Evolutionary conservation across 2,113 vertebrate species (phyloP), one percentile per base, ranked within the genome.

Genomic region (Chiloscyllium plagiosum): DNA sequence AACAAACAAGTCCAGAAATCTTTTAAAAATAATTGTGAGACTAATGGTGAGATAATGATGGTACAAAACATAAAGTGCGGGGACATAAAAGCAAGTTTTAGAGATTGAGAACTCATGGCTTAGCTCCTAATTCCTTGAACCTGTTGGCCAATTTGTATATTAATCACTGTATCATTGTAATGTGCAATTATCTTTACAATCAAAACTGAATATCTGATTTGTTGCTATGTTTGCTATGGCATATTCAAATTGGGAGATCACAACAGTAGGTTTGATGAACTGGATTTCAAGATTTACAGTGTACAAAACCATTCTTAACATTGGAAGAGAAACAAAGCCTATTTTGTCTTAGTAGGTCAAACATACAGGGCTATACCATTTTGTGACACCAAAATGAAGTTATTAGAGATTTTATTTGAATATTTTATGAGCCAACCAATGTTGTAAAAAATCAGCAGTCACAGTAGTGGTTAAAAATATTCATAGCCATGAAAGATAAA

Each of bases 281-380:
- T 33, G n/a, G 61, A 19, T 83, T 37, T 3, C n/a, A 37, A 83
- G n/a, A 20, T 83, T 83, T 42, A 83, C 15, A 19, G 78, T 83
- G 13, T 37, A 19, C n/a, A 83, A 42, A 13, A 42, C 33, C n/a
- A 83, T 3, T 7, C 61, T 92, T 29, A 29, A 15, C 29, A 66
- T 7, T 37, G 29, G 56, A 10, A 17, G 17, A 66, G 65, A 92
- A n/a, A 37, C 13, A 4, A 61, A 61, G 52, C 52, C 33, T 65
- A 90, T 66, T 37, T n/a, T n/a, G 89, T 89, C 61, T 89, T 89
- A 52, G 26, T 61, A 52, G 50, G 86, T 24, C 89, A 92, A 92
- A 61, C 37, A 20, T 37, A 33, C 87, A n/a, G 52, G 15, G 87
- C 13, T 61, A 56, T 37, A 33, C 56, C 33, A 92, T 92, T 92